Evolutionary conservation across 1,140 invertebrate genomes (phyloP), one percentile per base, ranked within the genome.

Genomic region (Carposina sasakii): DNA sequence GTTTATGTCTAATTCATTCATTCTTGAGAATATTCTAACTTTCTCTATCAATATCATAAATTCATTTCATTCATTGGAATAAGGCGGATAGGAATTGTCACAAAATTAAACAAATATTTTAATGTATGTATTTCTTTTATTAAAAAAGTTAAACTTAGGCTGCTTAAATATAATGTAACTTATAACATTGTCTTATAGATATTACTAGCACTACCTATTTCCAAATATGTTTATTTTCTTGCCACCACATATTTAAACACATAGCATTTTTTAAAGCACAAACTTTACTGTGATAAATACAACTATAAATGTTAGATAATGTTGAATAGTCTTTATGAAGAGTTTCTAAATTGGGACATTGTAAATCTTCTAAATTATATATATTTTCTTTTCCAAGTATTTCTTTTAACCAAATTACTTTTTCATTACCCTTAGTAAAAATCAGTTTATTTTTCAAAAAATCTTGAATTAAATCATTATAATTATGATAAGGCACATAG

Each of bases 251-350:
- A 6, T 28, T 42, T 28, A 42, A 26, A 42, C 13, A 42, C 10
- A 24, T 26, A 2, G 28, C 40, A 42, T 42, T 42, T 42, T 24
- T 42, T 26, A 42, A 24, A 10, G 40, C 40, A 42, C 40, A 42
- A 19, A 42, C 28, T 26, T 3, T 16, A 13, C 22, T 8, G 28
- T 42, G 40, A 28, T 42, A 26, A 42, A 42, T 16, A 42, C 24
- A 28, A 26, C 5, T 26, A 28, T 19, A 26, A 16, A 26, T 10
- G 28, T 42, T 16, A 13, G 15, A 6, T 26, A 17, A 39, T n/a
- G n/a, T n/a, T n/a, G n/a, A n/a, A 39, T 39, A 39, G 10, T 39
- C 19, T 12, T 42, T 16, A 42, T 42, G 28, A 10, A 42, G 28
- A 24, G 5, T 42, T 26, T 17, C 10, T 8, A 42, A 15, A 19